phyloP scores from a whole-genome alignment of 2,888 invertebrate species.

The Rhorus exstirpatorius region DNA sequence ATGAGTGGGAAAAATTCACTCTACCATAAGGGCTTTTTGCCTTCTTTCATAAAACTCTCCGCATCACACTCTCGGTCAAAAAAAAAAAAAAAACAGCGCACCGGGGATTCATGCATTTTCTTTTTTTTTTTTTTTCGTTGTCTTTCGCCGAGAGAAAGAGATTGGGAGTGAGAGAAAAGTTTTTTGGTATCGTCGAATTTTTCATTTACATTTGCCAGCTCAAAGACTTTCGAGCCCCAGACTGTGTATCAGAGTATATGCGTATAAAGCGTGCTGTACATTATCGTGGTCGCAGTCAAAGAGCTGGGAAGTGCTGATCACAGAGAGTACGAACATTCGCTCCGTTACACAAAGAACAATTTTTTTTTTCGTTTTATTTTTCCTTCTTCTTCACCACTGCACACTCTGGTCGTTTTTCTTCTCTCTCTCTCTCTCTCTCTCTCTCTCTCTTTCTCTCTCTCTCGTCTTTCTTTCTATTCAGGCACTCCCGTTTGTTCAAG shows the following conservation, averaged over 20 bases:
- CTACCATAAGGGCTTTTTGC: no score
- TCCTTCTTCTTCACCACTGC: conserved; percentile 36
- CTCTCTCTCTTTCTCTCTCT: conserved; percentile 17
- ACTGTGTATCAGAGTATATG: conserved; percentile 22
- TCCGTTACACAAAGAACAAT: conserved; percentile 61
- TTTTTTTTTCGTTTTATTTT: conserved; percentile 37
- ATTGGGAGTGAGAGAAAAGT: neutral
- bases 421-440: conserved; percentile 11
- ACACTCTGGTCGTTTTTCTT: conserved; percentile 37
- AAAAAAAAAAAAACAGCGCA: no score
- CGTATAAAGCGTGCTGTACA: conserved; percentile 41
- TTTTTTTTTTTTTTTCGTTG: neutral
- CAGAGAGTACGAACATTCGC: conserved; percentile 57
- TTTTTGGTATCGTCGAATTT: conserved; percentile 44
- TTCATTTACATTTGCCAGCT: conserved; percentile 58
- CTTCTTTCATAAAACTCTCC: no score
- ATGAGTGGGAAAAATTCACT: no score
- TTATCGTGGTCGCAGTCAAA: conserved; percentile 62
- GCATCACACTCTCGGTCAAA: no score
- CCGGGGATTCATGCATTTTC: no score
- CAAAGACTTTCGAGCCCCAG: conserved; percentile 36
- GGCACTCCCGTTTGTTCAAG: conserved; percentile 40
- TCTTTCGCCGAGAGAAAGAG: neutral
- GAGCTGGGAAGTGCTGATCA: conserved; percentile 60
- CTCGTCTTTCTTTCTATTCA: conserved; percentile 42